Conservation (phyloP, 1,140 invertebrate species). For the Chymomyza costata region DNA sequence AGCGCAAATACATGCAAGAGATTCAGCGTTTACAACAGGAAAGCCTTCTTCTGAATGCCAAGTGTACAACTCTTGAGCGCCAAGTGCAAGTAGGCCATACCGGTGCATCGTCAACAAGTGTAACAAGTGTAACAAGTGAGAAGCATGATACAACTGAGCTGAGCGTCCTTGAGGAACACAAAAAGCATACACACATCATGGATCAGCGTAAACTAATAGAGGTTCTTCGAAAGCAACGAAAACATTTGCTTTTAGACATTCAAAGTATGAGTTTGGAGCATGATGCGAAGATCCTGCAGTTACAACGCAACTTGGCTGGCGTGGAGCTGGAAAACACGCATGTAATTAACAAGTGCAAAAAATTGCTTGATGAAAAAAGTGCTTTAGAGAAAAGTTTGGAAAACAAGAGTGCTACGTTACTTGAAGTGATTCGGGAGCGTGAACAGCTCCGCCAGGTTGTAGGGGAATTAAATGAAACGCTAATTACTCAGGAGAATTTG, state of each 20-base stretch:
- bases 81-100: slow-evolving; percentile 8
- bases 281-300: slow-evolving; percentile 47
- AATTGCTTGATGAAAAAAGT: slow-evolving; percentile 47
- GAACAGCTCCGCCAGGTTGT: slow-evolving; percentile 51
- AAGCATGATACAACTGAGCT: neutral
- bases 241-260: slow-evolving; percentile 50
- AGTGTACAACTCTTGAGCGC: slow-evolving; percentile 45
- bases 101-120: neutral
- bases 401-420: slow-evolving; percentile 26
- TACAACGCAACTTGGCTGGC: slow-evolving; percentile 45
- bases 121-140: neutral
- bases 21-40: slow-evolving; percentile 65
- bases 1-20: slow-evolving; percentile 64
- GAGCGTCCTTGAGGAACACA: slow-evolving; percentile 46
- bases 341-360: slow-evolving; percentile 53
- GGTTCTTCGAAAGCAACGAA: slow-evolving; percentile 64
- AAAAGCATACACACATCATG: slow-evolving; percentile 45
- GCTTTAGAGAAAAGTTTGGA: slow-evolving; percentile 45
- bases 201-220: slow-evolving; percentile 59
- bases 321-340: slow-evolving; percentile 64
- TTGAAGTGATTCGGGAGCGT: slow-evolving; percentile 37
- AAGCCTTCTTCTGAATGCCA: slow-evolving; percentile 37
- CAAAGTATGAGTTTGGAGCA: slow-evolving; percentile 50
- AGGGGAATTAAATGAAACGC: slow-evolving; percentile 45
- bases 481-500: slow-evolving; percentile 46